Conservation (phyloP, 2,797 vertebrate genomes). For the Mus minutoides region DNA sequence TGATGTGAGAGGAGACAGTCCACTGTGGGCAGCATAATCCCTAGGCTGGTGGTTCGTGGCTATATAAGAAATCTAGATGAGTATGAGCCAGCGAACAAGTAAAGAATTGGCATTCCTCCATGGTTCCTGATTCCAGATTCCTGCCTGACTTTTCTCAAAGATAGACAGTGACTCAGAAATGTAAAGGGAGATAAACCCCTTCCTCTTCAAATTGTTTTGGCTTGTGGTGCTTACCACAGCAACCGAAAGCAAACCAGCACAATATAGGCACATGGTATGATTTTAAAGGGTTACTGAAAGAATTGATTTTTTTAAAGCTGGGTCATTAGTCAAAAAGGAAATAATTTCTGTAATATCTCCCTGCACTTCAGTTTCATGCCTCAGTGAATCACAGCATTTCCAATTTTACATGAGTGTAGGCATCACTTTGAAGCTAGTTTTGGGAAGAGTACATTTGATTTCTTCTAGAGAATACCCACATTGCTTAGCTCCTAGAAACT, state of each 20-base stretch:
- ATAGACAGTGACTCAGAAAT: background rate
- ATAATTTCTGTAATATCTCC: background rate
- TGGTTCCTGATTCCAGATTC: background rate
- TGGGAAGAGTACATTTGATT: background rate
- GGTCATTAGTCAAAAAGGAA: background rate
- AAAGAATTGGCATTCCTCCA: background rate
- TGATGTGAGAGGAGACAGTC: background rate
- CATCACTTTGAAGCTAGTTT: background rate
- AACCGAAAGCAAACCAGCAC: background rate
- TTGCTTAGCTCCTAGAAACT: background rate
- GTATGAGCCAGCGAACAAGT: no score
- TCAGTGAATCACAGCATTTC: background rate
- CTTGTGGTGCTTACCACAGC: background rate
- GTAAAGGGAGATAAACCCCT: background rate
- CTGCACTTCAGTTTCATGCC: background rate
- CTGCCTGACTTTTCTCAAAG: background rate
- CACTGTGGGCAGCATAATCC: background rate
- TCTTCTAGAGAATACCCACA: background rate
- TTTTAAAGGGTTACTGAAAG: background rate
- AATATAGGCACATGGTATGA: background rate
- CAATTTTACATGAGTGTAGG: background rate
- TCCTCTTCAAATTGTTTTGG: background rate
- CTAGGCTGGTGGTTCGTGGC: background rate
- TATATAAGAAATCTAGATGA: background rate
- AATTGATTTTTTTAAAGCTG: background rate